Evolutionary conservation across 2,888 invertebrate genomes (phyloP).

Genomic region (Orchestes rusci): DNA sequence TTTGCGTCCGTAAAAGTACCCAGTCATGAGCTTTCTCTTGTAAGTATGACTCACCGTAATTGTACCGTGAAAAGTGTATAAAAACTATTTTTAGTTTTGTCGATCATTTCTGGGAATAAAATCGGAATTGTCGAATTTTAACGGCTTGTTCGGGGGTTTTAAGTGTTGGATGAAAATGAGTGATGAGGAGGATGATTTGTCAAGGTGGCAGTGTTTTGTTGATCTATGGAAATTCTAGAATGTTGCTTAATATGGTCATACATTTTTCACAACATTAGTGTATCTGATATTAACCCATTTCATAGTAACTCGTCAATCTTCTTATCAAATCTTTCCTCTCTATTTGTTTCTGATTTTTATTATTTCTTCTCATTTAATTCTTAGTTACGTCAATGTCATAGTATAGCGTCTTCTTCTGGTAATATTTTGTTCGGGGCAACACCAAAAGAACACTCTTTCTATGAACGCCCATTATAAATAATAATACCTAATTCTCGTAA

Average conservation of each 20-base stretch:
- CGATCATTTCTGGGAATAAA: conserved; percentile 17
- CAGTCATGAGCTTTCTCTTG: conserved; percentile 23
- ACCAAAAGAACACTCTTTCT: too few relatives aligned
- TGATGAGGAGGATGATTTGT: conserved; percentile 10
- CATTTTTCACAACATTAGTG: too few relatives aligned
- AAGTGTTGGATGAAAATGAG: conserved; percentile 1
- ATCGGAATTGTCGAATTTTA: conserved; percentile 4
- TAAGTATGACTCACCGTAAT: conserved; percentile 23
- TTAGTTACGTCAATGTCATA: neutral
- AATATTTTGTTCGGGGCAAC: too few relatives aligned
- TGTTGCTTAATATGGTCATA: too few relatives aligned
- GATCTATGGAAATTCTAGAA: too few relatives aligned
- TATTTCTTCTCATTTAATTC: neutral
- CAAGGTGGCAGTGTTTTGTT: too few relatives aligned
- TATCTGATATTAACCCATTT: too few relatives aligned
- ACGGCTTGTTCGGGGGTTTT: neutral
- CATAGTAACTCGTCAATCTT: too few relatives aligned
- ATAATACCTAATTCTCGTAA: too few relatives aligned
- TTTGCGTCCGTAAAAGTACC: conserved; percentile 1
- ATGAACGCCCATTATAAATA: too few relatives aligned
- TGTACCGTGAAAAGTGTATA: conserved; percentile 17
- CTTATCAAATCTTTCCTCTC: neutral
- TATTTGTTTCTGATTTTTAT: too few relatives aligned
- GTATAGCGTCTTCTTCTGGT: too few relatives aligned
- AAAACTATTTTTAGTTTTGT: conserved; percentile 19